phyloP scores from a whole-genome alignment of 1,140 invertebrate genomes.

The Caenorhabditis latens region DNA sequence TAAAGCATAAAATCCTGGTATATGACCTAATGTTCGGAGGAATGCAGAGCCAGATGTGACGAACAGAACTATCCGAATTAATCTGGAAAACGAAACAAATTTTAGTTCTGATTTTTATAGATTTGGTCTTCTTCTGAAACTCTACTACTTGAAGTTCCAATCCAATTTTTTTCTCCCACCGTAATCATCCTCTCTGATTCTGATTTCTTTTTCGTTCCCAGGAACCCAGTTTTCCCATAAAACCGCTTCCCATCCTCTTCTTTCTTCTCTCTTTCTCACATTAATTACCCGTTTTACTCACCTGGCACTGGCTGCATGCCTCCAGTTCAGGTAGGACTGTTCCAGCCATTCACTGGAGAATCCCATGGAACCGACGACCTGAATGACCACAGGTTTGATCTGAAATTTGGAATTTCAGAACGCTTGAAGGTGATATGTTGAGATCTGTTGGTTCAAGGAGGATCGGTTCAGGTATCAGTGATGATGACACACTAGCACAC shows the following conservation, averaged over 20 bases:
- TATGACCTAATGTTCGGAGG: slow-evolving; percentile 39
- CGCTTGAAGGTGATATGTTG: not conserved
- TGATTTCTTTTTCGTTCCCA: not conserved
- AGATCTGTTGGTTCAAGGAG: not conserved
- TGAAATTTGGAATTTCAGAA: not conserved
- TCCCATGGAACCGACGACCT: slow-evolving; percentile 6
- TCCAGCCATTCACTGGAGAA: slow-evolving; percentile 54
- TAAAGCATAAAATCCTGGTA: slow-evolving; percentile 34
- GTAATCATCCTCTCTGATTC: not conserved
- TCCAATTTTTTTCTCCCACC: not conserved
- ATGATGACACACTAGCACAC: slow-evolving; percentile 41
- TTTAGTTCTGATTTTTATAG: too few relatives aligned
- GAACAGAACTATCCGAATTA: slow-evolving; percentile 31
- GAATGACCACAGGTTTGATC: slow-evolving; percentile 42
- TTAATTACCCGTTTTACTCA: not conserved
- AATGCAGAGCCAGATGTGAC: slow-evolving; percentile 45
- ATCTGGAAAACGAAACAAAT: slow-evolving; percentile 6
- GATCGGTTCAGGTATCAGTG: slow-evolving; percentile 48
- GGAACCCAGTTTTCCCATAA: not conserved
- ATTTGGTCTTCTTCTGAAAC: too few relatives aligned
- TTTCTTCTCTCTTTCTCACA: not conserved
- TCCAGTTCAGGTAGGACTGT: slow-evolving; percentile 50
- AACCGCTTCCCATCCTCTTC: not conserved
- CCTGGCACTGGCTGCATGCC: slow-evolving; percentile 43
- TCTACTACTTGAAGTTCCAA: not conserved